A percentile compares a stretch with the other conserved stretches of the same genome.
Conservation (phyloP, 2,797 vertebrate species). For the Pangasius macronema region DNA sequence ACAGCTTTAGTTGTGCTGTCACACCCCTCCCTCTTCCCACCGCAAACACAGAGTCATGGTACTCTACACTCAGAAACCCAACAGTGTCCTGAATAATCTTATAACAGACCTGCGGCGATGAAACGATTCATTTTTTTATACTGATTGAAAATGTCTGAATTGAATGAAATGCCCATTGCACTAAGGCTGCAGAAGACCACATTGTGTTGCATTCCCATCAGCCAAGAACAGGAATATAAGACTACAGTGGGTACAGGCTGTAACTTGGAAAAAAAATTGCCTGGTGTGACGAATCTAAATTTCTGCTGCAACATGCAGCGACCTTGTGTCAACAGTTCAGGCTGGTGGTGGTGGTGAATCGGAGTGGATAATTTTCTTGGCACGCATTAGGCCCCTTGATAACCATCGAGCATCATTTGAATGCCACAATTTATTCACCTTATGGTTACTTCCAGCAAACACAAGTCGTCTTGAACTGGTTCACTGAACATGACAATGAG, state of each 20-base stretch:
- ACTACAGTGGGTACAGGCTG: not conserved
- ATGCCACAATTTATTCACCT: not conserved
- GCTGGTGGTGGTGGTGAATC: not conserved
- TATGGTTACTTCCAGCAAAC: not conserved
- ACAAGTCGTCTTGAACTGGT: not conserved
- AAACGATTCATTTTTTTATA: too few species aligned
- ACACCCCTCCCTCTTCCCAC: too few species aligned
- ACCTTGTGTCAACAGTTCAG: not conserved
- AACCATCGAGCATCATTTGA: not conserved
- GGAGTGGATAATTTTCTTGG: not conserved
- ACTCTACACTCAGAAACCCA: too few species aligned
- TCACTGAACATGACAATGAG: not conserved
- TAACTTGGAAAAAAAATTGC: too few species aligned
- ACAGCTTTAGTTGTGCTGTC: too few species aligned
- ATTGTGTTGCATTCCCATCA: not conserved
- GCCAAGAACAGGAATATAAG: not conserved
- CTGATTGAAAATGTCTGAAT: too few species aligned
- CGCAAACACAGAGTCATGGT: too few species aligned
- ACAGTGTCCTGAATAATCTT: too few species aligned
- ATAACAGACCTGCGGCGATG: too few species aligned
- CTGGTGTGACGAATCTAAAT: too few species aligned
- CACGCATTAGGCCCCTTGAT: not conserved
- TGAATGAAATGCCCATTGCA: not conserved
- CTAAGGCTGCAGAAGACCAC: not conserved
- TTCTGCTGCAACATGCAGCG: too few species aligned